These are phyloP conservation scores for Euzetes globulus DNA, from an alignment of 2,888 invertebrate species.

Conservation along the genomic window DNA sequence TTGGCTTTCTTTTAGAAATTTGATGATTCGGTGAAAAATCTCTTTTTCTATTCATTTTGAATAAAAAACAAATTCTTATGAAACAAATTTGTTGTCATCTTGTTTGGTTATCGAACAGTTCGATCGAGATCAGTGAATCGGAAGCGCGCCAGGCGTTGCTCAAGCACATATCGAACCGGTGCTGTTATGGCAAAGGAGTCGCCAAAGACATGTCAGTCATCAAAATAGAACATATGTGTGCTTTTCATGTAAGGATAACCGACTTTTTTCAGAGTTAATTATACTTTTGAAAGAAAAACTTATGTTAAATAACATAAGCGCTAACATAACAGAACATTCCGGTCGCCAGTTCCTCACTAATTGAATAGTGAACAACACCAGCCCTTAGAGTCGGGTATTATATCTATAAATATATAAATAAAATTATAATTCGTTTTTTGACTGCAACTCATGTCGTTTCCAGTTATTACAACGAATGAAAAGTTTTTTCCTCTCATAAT, in stretches of 20 bases:
- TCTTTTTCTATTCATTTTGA: neutral
- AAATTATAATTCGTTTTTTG: too few relatives aligned
- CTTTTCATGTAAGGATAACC: constrained; percentile 50
- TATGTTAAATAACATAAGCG: neutral
- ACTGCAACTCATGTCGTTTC: too few relatives aligned
- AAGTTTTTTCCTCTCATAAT: too few relatives aligned
- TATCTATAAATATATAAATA: too few relatives aligned
- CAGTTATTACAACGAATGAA: too few relatives aligned
- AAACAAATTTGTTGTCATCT: neutral
- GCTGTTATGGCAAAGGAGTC: constrained; percentile 52
- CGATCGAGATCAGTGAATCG: constrained; percentile 46
- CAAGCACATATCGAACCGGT: constrained; percentile 49
- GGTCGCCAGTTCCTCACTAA: too few relatives aligned
- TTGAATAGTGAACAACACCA: too few relatives aligned
- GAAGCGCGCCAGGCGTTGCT: constrained; percentile 50
- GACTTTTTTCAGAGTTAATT: neutral
- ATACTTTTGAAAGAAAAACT: neutral
- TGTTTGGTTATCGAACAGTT: neutral
- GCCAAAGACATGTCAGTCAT: constrained; percentile 50
- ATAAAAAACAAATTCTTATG: neutral
- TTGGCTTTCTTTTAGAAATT: too few relatives aligned
- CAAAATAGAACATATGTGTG: constrained; percentile 50
- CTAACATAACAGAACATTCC: neutral
- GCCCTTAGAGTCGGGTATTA: too few relatives aligned
- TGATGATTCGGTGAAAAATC: too few relatives aligned